Evolutionary conservation across 2,113 vertebrate species (phyloP).

Genomic region (Lepisosteus oculatus): DNA sequence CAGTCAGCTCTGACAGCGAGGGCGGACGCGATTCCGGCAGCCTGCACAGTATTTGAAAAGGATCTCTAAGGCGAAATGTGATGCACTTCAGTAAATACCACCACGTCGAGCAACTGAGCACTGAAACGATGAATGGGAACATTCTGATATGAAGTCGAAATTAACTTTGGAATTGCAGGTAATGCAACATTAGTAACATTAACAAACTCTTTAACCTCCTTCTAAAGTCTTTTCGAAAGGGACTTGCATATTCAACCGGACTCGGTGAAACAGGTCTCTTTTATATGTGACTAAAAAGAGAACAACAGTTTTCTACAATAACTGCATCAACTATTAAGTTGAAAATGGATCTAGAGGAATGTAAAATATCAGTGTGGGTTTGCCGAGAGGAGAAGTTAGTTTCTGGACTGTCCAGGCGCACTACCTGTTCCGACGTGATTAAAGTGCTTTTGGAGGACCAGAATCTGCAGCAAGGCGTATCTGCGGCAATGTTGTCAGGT

Average conservation of each 20-base stretch:
- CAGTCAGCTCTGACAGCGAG: conserved; percentile 11
- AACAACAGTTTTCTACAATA: neutral
- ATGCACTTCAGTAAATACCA: conserved; percentile 14
- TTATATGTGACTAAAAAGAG: neutral
- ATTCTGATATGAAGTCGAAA: neutral
- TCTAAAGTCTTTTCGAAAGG: too few species aligned
- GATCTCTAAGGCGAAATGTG: conserved; percentile 10
- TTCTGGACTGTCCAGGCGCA: conserved; percentile 82
- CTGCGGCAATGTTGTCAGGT: conserved; percentile 72
- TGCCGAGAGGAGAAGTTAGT: conserved; percentile 90
- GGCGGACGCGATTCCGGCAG: conserved; percentile 1
- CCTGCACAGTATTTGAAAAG: conserved; percentile 15
- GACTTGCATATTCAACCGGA: too few species aligned
- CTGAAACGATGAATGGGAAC: neutral
- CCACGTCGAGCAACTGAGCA: neutral
- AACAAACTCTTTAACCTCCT: too few species aligned
- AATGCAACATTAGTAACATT: too few species aligned
- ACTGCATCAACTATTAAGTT: neutral
- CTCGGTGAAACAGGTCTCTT: too few species aligned
- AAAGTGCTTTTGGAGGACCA: conserved; percentile 80
- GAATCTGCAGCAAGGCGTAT: conserved; percentile 45
- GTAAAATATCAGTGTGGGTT: conserved; percentile 87
- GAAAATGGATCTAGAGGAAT: conserved; percentile 73
- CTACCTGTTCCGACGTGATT: conserved; percentile 88
- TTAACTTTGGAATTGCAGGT: neutral